These are phyloP conservation scores for Antennarius striatus DNA, from an alignment of 2,113 vertebrate species.

Conservation along the genomic window DNA sequence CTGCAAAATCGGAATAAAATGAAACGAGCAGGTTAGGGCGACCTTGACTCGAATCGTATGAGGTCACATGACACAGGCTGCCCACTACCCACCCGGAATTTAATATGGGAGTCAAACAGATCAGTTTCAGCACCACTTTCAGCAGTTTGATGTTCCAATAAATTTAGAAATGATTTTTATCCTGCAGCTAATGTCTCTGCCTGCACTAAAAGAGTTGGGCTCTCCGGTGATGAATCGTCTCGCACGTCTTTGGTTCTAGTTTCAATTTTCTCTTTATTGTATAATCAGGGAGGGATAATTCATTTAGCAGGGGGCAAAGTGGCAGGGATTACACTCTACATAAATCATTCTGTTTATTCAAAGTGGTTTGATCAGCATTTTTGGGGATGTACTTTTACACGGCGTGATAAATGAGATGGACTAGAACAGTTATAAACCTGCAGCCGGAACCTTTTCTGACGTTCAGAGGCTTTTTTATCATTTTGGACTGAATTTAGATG, in stretches of 20 bases:
- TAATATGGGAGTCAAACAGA: conserved; percentile 1
- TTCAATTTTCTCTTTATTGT: conserved; percentile 57
- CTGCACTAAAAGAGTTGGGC: conserved; percentile 12
- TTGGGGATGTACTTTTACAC: conserved; percentile 29
- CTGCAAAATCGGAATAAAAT: not conserved
- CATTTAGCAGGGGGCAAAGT: conserved; percentile 51
- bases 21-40: not conserved
- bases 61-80: too few relatives aligned
- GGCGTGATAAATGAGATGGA: conserved; percentile 47
- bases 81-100: not conserved
- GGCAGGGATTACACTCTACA: conserved; percentile 22
- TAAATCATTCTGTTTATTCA: conserved; percentile 47
- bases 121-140: too few relatives aligned
- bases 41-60: not conserved
- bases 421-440: conserved; percentile 25
- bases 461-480: too few relatives aligned
- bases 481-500: too few relatives aligned
- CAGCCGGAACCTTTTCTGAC: not conserved
- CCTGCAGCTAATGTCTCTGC: not conserved
- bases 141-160: too few relatives aligned
- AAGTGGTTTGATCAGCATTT: conserved; percentile 54
- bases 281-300: conserved; percentile 57
- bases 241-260: conserved; percentile 1
- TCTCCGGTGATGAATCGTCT: conserved; percentile 47
- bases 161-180: too few relatives aligned